These are phyloP conservation scores for Nemopilema nomurai DNA, from an alignment of 30 jellyfish, hydroid and myxozoan genomes.

Conservation along the genomic window DNA sequence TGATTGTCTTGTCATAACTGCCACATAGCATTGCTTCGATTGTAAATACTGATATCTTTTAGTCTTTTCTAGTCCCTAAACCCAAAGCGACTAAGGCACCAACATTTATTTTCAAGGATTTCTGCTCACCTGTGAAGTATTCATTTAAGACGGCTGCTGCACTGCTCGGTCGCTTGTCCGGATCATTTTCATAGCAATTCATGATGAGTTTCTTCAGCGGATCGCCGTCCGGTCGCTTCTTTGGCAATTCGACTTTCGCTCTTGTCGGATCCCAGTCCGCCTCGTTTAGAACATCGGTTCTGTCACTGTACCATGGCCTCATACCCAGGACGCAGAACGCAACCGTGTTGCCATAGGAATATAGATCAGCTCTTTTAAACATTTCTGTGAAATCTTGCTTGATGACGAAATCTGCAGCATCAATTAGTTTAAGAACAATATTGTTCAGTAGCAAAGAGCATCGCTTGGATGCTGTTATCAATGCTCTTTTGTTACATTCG, in stretches of 20 bases:
- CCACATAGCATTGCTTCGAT: too few species aligned
- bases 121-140: constrained; percentile 15
- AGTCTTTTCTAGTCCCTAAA: too few species aligned
- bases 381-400: constrained; percentile 6
- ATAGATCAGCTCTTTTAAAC: constrained; percentile 15
- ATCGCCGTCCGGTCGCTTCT: constrained; percentile 4
- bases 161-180: background rate
- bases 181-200: background rate
- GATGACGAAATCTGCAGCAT: background rate
- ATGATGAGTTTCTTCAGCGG: constrained; percentile 10
- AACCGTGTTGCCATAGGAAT: constrained; percentile 1
- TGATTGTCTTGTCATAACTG: too few species aligned
- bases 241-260: constrained; percentile 4
- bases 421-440: too few species aligned
- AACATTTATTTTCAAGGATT: background rate
- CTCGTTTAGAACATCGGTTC: constrained; percentile 1
- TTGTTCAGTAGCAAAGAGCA: too few species aligned
- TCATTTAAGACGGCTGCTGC: background rate
- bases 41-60: too few species aligned
- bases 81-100: too few species aligned
- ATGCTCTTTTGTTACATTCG: too few species aligned
- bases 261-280: constrained; percentile 9
- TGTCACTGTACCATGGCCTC: background rate
- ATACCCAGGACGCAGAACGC: constrained; percentile 22
- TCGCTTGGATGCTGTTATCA: too few species aligned